Base-by-base conservation (phyloP, 2,113 vertebrate genomes). In the Daboia siamensis region DNA sequence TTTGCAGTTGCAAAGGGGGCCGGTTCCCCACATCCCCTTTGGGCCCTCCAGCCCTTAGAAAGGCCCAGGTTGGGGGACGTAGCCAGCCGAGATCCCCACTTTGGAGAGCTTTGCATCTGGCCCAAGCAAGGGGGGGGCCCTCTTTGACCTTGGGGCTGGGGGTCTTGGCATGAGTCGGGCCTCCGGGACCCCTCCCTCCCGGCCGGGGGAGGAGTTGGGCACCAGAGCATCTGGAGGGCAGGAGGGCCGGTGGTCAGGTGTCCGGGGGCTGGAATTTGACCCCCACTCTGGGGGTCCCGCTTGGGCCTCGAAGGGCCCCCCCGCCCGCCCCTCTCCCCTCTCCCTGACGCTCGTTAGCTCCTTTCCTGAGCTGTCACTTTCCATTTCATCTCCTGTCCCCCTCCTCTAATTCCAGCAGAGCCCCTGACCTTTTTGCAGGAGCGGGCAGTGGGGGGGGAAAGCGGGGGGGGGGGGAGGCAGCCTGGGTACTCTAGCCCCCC, bases 381-480 rank as follows among this genome's bases (percentile, higher is more conserved):
- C 85, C 21, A 87, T 94, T 92, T 12, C 57, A 23, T 91, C 55
- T 94, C 74, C 46, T 48, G 21, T 5, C 13, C 52, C 69, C 9
- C 91, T 46, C 88, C 91, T 20, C 69, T 39, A 89, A 85, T 89
- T 92, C 91, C 88, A 92, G 91, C 69, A 86, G 88, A 90, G 88
- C 91, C 88, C 91, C 23, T 92, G 91, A 86, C 91, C 91, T 69
- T 44, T 11, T 92, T 57, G 15, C 52, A 33, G 64, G 87, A 64
- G 39, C 21, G 23, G 69, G 10, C 56, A 54, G 48, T 0, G 5
- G 57, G 44, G 85, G 74, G 21, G 51, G 23, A 15, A 33, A 44
- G 6, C 3, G 17, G 5, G 2, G 2, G 2, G 52, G 8, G 4
- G 10, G 55, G 52, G 8, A 2, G 10, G 80, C 2, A 29, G 51